A percentile compares a stretch with the other conserved stretches of the same genome.
These are phyloP conservation scores for Tyrophagus putrescentiae DNA, from an alignment of 1,140 invertebrate genomes.

Conservation along the genomic window DNA sequence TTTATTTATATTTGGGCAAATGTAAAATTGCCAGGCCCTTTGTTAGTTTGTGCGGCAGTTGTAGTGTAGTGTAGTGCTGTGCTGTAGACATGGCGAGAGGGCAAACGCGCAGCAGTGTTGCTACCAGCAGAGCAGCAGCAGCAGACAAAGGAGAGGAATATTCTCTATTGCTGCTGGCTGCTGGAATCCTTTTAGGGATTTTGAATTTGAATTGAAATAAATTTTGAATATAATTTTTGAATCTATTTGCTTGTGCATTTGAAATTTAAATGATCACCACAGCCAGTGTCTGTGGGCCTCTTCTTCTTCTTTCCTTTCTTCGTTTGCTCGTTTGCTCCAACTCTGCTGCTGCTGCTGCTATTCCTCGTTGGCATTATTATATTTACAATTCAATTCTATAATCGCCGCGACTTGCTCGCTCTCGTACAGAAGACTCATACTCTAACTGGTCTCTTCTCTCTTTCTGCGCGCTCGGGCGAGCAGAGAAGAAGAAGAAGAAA, in stretches of 20 bases:
- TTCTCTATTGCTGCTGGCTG: background rate
- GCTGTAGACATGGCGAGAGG: too few relatives aligned
- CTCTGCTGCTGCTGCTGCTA: too few relatives aligned
- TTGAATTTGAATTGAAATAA: constrained; percentile 16
- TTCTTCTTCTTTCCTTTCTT: background rate
- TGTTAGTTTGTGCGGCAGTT: too few relatives aligned
- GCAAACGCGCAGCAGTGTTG: too few relatives aligned
- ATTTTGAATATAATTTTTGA: constrained; percentile 9
- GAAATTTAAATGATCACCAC: constrained; percentile 9
- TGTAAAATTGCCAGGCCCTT: too few relatives aligned
- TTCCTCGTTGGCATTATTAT: constrained; percentile 7
- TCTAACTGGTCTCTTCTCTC: too few relatives aligned
- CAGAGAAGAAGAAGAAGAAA: background rate
- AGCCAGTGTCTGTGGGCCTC: too few relatives aligned
- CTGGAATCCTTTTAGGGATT: constrained; percentile 10
- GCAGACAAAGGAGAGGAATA: background rate
- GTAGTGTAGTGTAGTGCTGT: too few relatives aligned
- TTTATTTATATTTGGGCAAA: too few relatives aligned
- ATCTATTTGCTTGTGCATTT: background rate
- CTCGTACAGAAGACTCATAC: too few relatives aligned
- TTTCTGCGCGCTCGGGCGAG: background rate
- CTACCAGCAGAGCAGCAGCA: too few relatives aligned
- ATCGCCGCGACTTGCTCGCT: background rate
- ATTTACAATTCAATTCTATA: constrained; percentile 14
- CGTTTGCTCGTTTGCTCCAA: too few relatives aligned